These are phyloP conservation scores for Taenioides sp. DNA, from an alignment of 2,797 vertebrate genomes.

Conservation along the genomic window DNA sequence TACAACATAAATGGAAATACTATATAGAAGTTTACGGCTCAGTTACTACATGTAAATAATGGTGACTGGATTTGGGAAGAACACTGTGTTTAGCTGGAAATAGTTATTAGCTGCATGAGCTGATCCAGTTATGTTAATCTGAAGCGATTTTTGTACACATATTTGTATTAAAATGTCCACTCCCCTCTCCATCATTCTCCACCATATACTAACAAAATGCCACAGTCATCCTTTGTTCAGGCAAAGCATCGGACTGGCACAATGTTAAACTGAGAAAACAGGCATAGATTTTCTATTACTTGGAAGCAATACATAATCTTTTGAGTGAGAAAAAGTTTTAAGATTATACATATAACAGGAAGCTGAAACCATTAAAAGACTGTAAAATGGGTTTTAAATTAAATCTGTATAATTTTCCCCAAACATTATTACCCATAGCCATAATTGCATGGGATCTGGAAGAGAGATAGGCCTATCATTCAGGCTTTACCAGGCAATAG, in stretches of 20 bases:
- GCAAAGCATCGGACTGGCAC: not conserved
- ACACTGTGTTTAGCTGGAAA: not conserved
- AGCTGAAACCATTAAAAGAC: too few species aligned
- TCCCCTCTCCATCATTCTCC: not conserved
- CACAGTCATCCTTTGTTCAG: not conserved
- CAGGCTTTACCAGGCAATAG: too few species aligned
- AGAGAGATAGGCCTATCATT: too few species aligned
- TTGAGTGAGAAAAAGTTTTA: too few species aligned
- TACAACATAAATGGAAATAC: not conserved
- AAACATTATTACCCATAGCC: too few species aligned
- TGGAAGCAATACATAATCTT: too few species aligned
- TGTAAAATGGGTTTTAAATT: too few species aligned
- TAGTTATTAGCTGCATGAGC: not conserved
- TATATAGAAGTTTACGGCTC: not conserved
- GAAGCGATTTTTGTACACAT: not conserved
- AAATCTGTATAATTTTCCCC: too few species aligned
- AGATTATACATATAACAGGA: too few species aligned
- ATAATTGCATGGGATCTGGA: too few species aligned
- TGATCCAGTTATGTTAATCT: not conserved
- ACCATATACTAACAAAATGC: not conserved
- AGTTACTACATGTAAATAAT: not conserved
- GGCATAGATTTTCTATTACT: too few species aligned
- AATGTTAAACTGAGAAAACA: not conserved
- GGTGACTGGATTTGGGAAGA: not conserved
- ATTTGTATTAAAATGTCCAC: not conserved